Evolutionary conservation across 2,113 vertebrate genomes (phyloP).

Genomic region (Tachycineta bicolor): DNA sequence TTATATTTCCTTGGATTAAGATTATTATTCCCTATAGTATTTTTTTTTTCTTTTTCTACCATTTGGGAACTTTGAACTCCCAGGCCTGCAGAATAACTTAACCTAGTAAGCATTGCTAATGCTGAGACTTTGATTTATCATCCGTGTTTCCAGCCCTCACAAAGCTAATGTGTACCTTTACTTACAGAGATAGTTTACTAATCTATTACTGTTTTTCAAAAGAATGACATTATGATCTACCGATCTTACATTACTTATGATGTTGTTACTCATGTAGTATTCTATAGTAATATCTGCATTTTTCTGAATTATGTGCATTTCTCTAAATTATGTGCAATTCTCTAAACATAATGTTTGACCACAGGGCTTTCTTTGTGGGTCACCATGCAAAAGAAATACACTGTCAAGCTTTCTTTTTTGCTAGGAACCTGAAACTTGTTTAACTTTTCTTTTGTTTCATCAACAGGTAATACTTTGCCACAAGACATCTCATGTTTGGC

Average conservation of each 20-base stretch:
- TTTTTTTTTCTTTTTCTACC: background rate
- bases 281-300: background rate
- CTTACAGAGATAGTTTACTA: background rate
- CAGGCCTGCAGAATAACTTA: background rate
- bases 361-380: background rate
- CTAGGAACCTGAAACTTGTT: background rate
- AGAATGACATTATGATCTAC: accelerated
- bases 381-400: background rate
- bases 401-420: background rate
- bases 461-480: conserved; percentile 88
- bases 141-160: background rate
- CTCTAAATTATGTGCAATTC: no score
- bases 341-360: accelerated
- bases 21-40: background rate
- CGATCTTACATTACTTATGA: accelerated
- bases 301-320: background rate
- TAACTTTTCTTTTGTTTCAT: conserved; percentile 7
- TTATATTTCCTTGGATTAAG: background rate
- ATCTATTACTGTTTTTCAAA: background rate
- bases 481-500: conserved; percentile 89
- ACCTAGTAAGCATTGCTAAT: background rate
- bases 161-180: accelerated
- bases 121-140: background rate
- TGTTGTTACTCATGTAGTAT: background rate
- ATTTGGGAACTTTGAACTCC: background rate